Percentiles rank a stretch among this genome's conserved stretches.
These are phyloP conservation scores for Notarius lentiginosus DNA, from an alignment of 2,113 vertebrate species.

Conservation along the genomic window DNA sequence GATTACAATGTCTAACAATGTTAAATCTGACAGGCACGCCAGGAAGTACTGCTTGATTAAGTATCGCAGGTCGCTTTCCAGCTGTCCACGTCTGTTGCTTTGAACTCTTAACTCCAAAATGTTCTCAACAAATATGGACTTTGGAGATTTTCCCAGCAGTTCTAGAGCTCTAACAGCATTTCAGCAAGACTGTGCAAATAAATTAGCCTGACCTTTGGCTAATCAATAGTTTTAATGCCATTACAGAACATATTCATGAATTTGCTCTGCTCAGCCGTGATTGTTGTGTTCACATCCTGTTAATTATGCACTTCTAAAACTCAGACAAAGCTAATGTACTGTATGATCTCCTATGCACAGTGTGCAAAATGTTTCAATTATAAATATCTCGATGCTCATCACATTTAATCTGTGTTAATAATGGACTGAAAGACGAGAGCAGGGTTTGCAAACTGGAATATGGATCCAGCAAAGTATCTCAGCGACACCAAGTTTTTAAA, in stretches of 20 bases:
- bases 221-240: not conserved
- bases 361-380: not conserved
- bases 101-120: not conserved
- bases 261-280: not conserved
- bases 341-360: not conserved
- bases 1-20: not conserved
- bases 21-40: not conserved
- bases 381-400: not conserved
- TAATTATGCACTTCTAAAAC: not conserved
- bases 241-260: not conserved
- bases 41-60: constrained; percentile 5
- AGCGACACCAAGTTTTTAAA: not conserved
- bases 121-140: not conserved
- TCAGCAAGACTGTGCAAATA: not conserved
- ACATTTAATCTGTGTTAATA: not conserved
- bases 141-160: not conserved
- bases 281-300: not conserved
- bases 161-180: not conserved
- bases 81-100: constrained; percentile 5
- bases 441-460: not conserved
- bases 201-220: constrained; percentile 21
- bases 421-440: not conserved
- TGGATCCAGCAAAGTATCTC: not conserved
- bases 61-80: not conserved
- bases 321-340: not conserved